These are phyloP conservation scores for Maniola jurtina DNA, from an alignment of 1,140 invertebrate species.

Conservation along the genomic window DNA sequence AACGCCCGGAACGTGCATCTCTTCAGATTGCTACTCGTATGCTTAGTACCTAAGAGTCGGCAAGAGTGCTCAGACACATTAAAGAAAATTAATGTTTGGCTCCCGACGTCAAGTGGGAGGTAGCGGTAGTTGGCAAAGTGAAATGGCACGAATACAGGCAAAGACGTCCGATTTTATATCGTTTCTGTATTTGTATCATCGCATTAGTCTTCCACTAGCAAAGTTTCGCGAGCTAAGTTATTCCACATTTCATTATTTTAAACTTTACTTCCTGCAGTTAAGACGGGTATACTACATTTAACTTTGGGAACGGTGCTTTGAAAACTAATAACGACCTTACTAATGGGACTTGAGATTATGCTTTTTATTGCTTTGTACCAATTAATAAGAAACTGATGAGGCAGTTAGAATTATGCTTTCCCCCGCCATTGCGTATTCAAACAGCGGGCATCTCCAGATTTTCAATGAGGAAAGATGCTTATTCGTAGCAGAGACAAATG, in stretches of 20 bases:
- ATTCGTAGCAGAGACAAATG: too few relatives aligned
- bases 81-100: conserved; percentile 78
- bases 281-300: conserved; percentile 10
- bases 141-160: conserved; percentile 67
- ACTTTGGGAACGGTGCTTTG: conserved; percentile 6
- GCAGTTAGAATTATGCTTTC: background rate
- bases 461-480: too few relatives aligned
- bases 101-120: conserved; percentile 68
- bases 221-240: conserved; percentile 50
- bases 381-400: background rate
- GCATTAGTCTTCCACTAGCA: conserved; percentile 51
- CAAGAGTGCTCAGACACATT: conserved; percentile 76
- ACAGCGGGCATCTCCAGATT: too few relatives aligned
- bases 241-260: conserved; percentile 49
- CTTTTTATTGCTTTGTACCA: conserved; percentile 8
- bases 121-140: conserved; percentile 71
- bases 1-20: background rate
- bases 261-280: conserved; percentile 11
- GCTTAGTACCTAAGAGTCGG: conserved; percentile 37
- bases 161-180: conserved; percentile 65
- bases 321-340: conserved; percentile 1
- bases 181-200: conserved; percentile 57
- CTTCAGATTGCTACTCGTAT: background rate
- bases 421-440: background rate
- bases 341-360: conserved; percentile 2